Evolutionary conservation across 1,140 invertebrate genomes (phyloP).

Genomic region (Procambarus virginalis): DNA sequence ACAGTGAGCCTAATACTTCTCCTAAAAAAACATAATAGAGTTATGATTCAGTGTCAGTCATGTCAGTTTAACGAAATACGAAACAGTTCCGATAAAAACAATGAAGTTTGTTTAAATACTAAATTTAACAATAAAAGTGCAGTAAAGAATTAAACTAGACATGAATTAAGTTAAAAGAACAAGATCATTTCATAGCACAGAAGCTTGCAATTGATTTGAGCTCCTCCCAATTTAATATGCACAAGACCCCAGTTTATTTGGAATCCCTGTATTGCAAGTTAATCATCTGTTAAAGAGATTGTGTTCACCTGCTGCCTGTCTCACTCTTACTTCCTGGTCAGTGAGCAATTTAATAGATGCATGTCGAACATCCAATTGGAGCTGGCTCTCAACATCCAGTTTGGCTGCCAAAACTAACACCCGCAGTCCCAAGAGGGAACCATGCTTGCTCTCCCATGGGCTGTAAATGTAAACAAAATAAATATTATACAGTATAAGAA

Average conservation of each 20-base stretch:
- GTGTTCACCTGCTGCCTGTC: constrained; percentile 74
- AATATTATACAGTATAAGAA: no score
- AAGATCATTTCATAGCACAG: no score
- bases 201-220: no score
- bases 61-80: no score
- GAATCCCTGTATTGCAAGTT: background rate
- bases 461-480: constrained; percentile 4
- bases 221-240: no score
- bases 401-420: constrained; percentile 72
- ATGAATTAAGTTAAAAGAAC: no score
- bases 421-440: constrained; percentile 74
- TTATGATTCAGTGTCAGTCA: background rate
- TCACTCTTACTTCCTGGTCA: constrained; percentile 75
- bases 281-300: background rate
- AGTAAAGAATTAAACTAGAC: no score
- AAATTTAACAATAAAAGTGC: no score
- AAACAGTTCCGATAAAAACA: no score
- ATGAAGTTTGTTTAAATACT: no score
- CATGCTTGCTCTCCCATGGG: constrained; percentile 74
- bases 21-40: constrained; percentile 70
- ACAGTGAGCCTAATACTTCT: constrained; percentile 75
- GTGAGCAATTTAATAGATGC: constrained; percentile 73
- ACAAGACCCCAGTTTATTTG: no score
- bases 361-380: constrained; percentile 70
- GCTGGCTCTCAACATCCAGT: constrained; percentile 71